Conservation (phyloP, 2,113 vertebrate genomes). For the Pterocles gutturalis region DNA sequence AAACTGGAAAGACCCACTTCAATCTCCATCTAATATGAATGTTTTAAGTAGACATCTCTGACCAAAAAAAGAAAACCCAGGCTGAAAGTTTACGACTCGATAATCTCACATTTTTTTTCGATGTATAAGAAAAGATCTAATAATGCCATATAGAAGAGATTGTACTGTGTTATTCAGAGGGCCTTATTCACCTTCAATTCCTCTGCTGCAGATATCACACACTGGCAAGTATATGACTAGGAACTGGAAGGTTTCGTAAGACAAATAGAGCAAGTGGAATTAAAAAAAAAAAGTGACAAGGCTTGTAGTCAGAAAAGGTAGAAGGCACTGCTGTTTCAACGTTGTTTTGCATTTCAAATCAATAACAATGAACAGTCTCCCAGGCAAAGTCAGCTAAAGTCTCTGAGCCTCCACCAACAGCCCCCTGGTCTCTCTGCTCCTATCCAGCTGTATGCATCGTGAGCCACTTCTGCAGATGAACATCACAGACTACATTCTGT, state of each 20-base stretch:
- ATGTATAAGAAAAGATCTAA: background rate
- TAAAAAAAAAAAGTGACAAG: background rate
- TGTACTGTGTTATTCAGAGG: background rate
- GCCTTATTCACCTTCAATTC: background rate
- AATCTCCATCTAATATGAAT: background rate
- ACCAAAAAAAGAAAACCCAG: background rate
- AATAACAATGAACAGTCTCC: background rate
- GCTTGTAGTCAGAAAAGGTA: background rate
- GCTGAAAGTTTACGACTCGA: background rate
- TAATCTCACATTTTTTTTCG: background rate
- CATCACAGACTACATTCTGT: fast-evolving
- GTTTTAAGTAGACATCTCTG: background rate
- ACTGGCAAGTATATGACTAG: background rate
- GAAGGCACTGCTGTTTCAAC: background rate
- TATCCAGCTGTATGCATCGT: fast-evolving
- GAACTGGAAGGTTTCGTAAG: background rate
- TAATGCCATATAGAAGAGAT: background rate
- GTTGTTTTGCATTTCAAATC: background rate
- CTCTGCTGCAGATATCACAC: background rate
- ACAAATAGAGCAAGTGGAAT: background rate
- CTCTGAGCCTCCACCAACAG: background rate
- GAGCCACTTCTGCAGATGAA: background rate
- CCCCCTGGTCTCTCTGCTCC: background rate
- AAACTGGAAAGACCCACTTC: background rate
- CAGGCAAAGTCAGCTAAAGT: background rate